phyloP scores from a whole-genome alignment of 2,113 vertebrate species.

The Neogobius melanostomus region DNA sequence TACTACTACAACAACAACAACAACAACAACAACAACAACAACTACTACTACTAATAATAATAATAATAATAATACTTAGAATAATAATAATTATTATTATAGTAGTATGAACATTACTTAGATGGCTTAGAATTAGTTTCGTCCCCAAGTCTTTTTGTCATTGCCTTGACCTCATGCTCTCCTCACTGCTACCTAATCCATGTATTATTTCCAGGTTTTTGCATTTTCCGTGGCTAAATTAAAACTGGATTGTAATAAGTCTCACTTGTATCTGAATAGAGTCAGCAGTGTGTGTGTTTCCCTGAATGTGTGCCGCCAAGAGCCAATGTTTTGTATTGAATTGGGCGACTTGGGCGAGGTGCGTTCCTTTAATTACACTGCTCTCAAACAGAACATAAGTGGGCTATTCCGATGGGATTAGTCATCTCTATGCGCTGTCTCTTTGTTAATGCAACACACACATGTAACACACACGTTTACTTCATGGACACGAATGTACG shows the following conservation, averaged over 20 bases:
- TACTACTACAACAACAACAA: no score
- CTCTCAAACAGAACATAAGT: slow-evolving; percentile 83
- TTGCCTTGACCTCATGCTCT: slow-evolving; percentile 34
- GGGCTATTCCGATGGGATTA: slow-evolving; percentile 79
- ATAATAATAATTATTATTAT: not conserved
- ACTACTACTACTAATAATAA: no score
- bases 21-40: no score
- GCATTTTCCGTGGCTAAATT: slow-evolving; percentile 78
- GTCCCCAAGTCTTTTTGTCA: slow-evolving; percentile 26
- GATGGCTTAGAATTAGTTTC: slow-evolving; percentile 4
- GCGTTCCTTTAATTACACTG: slow-evolving; percentile 79
- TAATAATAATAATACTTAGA: no score
- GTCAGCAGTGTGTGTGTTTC: slow-evolving; percentile 21
- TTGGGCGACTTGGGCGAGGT: slow-evolving; percentile 78
- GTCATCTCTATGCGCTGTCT: slow-evolving; percentile 68
- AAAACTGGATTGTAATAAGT: slow-evolving; percentile 73
- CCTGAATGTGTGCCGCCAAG: slow-evolving; percentile 45
- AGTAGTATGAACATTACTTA: not conserved
- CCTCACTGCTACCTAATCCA: slow-evolving; percentile 16
- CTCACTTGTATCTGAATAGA: slow-evolving; percentile 18
- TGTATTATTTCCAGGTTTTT: slow-evolving; percentile 56
- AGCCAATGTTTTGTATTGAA: slow-evolving; percentile 78
- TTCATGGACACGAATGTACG: slow-evolving; percentile 45
- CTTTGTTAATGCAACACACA: slow-evolving; percentile 67
- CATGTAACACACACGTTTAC: slow-evolving; percentile 42